These are phyloP conservation scores for Nomada hirtipes DNA, from an alignment of 2,888 invertebrate genomes.

Conservation along the genomic window DNA sequence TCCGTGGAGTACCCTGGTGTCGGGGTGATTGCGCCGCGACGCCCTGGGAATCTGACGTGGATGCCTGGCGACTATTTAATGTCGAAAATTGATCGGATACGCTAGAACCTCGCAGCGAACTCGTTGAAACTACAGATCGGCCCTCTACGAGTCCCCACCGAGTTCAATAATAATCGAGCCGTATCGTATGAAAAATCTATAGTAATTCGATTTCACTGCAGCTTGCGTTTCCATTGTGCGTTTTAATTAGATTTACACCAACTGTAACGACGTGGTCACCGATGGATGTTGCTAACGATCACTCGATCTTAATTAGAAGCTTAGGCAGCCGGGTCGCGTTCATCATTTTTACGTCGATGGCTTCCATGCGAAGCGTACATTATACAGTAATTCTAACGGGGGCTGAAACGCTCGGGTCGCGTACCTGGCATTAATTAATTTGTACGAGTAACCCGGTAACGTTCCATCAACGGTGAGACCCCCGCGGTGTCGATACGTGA, in stretches of 20 bases:
- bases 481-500: background rate
- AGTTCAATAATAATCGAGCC: background rate
- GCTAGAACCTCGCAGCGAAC: slow-evolving; percentile 14
- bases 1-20: slow-evolving; percentile 44
- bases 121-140: background rate
- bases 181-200: slow-evolving; percentile 10
- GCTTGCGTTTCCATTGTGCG: background rate
- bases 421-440: slow-evolving; percentile 6
- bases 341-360: background rate
- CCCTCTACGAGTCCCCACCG: background rate
- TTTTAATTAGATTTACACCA: slow-evolving; percentile 7
- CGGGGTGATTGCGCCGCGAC: slow-evolving; percentile 53
- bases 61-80: slow-evolving; percentile 51
- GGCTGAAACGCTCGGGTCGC: background rate
- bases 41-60: slow-evolving; percentile 36
- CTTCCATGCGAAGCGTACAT: background rate
- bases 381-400: background rate
- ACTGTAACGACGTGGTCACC: slow-evolving; percentile 14
- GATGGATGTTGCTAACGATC: slow-evolving; percentile 19
- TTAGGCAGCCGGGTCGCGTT: background rate
- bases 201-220: background rate
- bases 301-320: slow-evolving; percentile 44
- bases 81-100: slow-evolving; percentile 56
- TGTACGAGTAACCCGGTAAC: background rate
- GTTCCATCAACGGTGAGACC: background rate